Base-by-base conservation (phyloP, 2,113 vertebrate genomes). In the Mobula hypostoma region DNA sequence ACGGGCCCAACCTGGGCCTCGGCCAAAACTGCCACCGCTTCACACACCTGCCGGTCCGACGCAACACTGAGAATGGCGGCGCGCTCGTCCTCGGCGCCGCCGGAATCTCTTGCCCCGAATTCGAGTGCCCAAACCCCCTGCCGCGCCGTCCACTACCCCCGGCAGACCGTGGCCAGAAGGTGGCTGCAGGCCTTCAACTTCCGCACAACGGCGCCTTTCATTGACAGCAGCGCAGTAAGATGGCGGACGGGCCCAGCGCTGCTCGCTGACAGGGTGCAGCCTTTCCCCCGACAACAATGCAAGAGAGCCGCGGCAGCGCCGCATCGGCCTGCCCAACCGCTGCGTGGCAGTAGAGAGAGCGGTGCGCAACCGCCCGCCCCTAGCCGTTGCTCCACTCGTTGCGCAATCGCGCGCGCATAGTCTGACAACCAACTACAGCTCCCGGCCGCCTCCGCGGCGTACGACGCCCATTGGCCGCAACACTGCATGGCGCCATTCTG, bases 251-350 rank as follows among this genome's bases (percentile, higher is more conserved):
- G 85, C 85, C 85, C 66, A 61, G 85, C 85, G 61, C 85, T 90
- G 58, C 61, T 90, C 58, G 85, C 85, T 90, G 61, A 66, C 85
- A 90, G 85, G 85, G 85, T 90, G 85, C 85, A 90, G 85, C 85
- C 85, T 90, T 90, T 90, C 85, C 85, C 85, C 85, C 85, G 85
- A 90, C 32, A 90, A 90, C 85, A 90, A 90, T 90, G 85, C 85
- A 90, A 61, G 61, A 66, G 85, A 90, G 61, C 61, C 85, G 85
- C 85, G 85, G 85, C 83, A 29, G 58, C 11, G 83, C n/a, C 63
- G 85, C 29, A 66, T 14, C 14, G 29, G 29, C 61, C 85, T 15
- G 61, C 61, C 61, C 85, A 61, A 29, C 85, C 85, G 61, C 85
- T 0, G 29, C 27, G 85, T 14, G 85, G 85, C 85, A 90, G 29